Evolutionary conservation across 2,888 invertebrate species (phyloP).

Genomic region (Syrphus vitripennis): DNA sequence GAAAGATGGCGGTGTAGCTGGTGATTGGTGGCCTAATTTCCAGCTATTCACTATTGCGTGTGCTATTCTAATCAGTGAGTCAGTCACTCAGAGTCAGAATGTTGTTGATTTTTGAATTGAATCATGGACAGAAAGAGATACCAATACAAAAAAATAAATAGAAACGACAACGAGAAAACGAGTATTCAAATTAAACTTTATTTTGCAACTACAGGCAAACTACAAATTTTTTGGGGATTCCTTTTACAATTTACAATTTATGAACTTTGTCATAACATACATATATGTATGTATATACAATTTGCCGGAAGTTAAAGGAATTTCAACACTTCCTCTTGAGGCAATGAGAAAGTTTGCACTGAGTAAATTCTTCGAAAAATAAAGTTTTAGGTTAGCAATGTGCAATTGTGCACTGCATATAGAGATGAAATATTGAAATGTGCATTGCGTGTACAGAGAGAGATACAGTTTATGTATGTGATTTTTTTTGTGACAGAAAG

Average conservation of each 20-base stretch:
- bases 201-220: neutral
- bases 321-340: slow-evolving; percentile 3
- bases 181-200: neutral
- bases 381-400: neutral
- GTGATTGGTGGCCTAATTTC: slow-evolving; percentile 43
- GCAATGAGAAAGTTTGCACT: neutral
- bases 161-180: neutral
- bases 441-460: neutral
- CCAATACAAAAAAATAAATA: neutral
- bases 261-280: slow-evolving; percentile 9
- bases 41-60: slow-evolving; percentile 22
- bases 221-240: neutral
- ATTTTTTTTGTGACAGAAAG: neutral
- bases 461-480: neutral
- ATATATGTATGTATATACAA: neutral
- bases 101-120: slow-evolving; percentile 33
- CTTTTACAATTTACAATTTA: slow-evolving; percentile 2
- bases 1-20: neutral
- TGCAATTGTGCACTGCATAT: neutral
- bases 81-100: neutral
- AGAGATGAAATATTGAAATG: neutral
- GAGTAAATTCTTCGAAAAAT: neutral
- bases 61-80: slow-evolving; percentile 49
- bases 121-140: neutral
- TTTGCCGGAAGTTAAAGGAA: neutral